Percentiles rank a stretch among this genome's conserved stretches.
Evolutionary conservation across 2,888 invertebrate genomes (phyloP).

Genomic region (Agrotis segetum): DNA sequence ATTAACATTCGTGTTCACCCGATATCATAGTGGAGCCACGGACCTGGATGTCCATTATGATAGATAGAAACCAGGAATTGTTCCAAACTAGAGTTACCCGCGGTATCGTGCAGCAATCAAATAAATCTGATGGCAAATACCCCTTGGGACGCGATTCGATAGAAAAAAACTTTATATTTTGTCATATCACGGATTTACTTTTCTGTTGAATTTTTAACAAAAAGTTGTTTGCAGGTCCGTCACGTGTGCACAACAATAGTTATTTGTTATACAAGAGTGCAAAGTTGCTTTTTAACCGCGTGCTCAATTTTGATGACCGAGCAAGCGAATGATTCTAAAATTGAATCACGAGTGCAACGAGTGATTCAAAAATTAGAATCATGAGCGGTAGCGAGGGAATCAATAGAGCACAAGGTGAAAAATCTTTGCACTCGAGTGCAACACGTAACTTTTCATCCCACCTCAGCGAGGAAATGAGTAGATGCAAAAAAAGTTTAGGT

Average conservation of each 20-base stretch:
- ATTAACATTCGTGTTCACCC: not conserved
- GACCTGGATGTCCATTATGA: constrained; percentile 25
- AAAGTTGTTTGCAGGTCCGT: not conserved
- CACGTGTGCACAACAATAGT: not conserved
- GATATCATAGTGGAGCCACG: constrained; percentile 28
- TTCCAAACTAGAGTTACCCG: constrained; percentile 11
- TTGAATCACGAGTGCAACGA: no score
- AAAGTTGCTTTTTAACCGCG: no score
- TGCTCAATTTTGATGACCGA: no score
- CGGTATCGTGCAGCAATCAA: constrained; percentile 42
- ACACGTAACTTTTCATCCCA: no score
- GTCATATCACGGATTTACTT: not conserved
- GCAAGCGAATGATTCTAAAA: no score
- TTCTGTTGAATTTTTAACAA: constrained; percentile 5
- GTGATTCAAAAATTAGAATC: no score
- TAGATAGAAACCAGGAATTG: constrained; percentile 24
- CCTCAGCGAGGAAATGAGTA: no score
- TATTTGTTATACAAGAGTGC: no score
- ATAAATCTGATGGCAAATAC: constrained; percentile 47
- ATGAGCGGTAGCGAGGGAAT: no score
- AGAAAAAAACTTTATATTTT: constrained; percentile 1
- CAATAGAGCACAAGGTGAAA: no score
- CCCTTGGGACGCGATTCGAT: constrained; percentile 27
- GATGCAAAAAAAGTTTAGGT: no score
- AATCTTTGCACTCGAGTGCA: no score